phyloP scores from a whole-genome alignment of 30 jellyfish, hydroid and myxozoan species.

The Nemopilema nomurai region DNA sequence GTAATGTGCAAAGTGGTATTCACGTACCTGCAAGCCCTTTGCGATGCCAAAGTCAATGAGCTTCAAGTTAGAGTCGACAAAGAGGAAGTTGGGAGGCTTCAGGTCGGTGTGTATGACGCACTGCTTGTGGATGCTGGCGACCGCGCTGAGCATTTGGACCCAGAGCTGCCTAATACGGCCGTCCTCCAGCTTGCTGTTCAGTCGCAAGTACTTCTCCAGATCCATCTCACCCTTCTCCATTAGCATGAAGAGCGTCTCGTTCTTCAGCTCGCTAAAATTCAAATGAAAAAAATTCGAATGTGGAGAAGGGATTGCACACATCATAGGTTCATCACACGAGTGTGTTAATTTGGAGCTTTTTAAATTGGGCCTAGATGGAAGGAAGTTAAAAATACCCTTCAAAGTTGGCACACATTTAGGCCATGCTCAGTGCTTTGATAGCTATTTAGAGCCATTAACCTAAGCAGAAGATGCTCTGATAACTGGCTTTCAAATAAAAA shows the following conservation, averaged over 20 bases:
- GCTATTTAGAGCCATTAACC: no score
- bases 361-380: no score
- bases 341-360: no score
- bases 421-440: no score
- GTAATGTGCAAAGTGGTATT: no score
- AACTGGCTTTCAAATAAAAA: no score
- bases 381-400: no score
- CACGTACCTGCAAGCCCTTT: slow-evolving; percentile 79
- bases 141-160: slow-evolving; percentile 93
- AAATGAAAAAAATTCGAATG: background rate
- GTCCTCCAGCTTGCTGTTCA: slow-evolving; percentile 37
- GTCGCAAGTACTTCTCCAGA: slow-evolving; percentile 56
- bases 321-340: no score
- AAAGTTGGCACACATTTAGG: no score
- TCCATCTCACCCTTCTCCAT: slow-evolving; percentile 97
- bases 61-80: slow-evolving; percentile 78
- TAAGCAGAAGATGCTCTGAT: no score
- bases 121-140: slow-evolving; percentile 68
- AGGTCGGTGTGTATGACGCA: slow-evolving; percentile 93
- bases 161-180: slow-evolving; percentile 60
- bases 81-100: slow-evolving; percentile 95
- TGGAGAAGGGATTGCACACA: background rate
- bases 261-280: slow-evolving; percentile 71
- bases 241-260: slow-evolving; percentile 69
- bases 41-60: slow-evolving; percentile 98